These are phyloP conservation scores for Peromyscus californicus DNA, from an alignment of 2,113 vertebrate species.

Conservation along the genomic window DNA sequence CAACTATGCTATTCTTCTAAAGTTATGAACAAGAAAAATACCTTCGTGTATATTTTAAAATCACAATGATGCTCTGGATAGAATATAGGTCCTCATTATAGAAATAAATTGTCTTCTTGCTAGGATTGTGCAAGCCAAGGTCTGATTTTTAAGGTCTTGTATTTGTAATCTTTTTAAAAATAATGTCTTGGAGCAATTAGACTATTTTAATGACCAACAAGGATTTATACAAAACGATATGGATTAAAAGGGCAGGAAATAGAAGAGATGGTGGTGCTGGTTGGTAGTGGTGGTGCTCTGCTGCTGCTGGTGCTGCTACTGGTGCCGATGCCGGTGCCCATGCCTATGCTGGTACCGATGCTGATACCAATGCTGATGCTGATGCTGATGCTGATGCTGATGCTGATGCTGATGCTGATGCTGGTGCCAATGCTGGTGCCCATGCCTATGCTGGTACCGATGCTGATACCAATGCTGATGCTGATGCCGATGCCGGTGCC, in stretches of 20 bases:
- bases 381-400: too few relatives aligned
- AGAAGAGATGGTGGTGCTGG: background rate
- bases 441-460: too few relatives aligned
- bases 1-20: constrained; percentile 38
- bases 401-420: background rate
- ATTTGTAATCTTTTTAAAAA: constrained; percentile 67
- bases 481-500: too few relatives aligned
- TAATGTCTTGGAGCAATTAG: constrained; percentile 78
- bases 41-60: constrained; percentile 30
- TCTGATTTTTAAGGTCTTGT: constrained; percentile 59
- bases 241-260: constrained; percentile 74
- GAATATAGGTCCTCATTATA: constrained; percentile 16
- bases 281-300: background rate
- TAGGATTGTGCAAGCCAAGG: constrained; percentile 54
- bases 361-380: background rate
- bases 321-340: too few relatives aligned
- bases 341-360: background rate
- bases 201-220: constrained; percentile 68
- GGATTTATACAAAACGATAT: constrained; percentile 71
- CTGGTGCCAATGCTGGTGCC: too few relatives aligned
- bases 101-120: constrained; percentile 72
- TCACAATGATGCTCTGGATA: constrained; percentile 18
- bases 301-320: too few relatives aligned
- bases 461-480: background rate
- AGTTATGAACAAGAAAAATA: constrained; percentile 27